Base-by-base conservation (phyloP, 2,113 vertebrate genomes). In the Platysternon megacephalum region DNA sequence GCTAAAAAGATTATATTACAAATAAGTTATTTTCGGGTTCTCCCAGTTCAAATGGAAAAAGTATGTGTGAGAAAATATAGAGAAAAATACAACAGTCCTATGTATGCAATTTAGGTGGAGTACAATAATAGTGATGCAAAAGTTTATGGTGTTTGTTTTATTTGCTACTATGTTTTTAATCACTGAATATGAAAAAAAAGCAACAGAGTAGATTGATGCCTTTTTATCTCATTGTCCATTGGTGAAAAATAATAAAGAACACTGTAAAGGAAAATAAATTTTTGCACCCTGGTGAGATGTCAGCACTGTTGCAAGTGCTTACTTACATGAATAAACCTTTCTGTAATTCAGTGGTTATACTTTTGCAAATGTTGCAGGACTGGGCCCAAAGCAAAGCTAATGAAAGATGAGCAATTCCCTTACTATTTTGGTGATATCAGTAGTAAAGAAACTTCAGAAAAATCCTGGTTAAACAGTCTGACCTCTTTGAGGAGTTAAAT, bases 31-130 rank as follows among this genome's bases (percentile, higher is more conserved):
- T 93, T 88, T 84, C 87, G 32, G 52, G 4, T 95, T 35, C 83
- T 94, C 46, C n/a, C 49, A 81, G 55, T 80, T 96, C 51, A 94
- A 46, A 88, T 58, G 82, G 84, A 72, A 82, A 91, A 74, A 93
- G 32, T 39, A 94, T 48, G 39, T 95, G 19, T 92, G 68, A 92
- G 83, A 90, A 93, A 61, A 56, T 7, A 4, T 35, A 81, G 51
- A 53, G 84, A 84, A 84, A 87, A 7, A 88, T 79, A 88, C 49
- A 79, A 46, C 49, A 80, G 82, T 92, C 39, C 7, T 79, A 12
- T 89, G 35, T 22, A 48, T 81, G 42, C 65, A 86, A 61, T 90
- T 90, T 82, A 56, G 39, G 24, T 32, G 11, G 17, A 86, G 48
- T 82, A 78, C 32, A 61, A 13, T 86, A 90, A 90, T 90, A 86